These are phyloP conservation scores for Pantala flavescens DNA, from an alignment of 1,140 invertebrate species.

Conservation along the genomic window DNA sequence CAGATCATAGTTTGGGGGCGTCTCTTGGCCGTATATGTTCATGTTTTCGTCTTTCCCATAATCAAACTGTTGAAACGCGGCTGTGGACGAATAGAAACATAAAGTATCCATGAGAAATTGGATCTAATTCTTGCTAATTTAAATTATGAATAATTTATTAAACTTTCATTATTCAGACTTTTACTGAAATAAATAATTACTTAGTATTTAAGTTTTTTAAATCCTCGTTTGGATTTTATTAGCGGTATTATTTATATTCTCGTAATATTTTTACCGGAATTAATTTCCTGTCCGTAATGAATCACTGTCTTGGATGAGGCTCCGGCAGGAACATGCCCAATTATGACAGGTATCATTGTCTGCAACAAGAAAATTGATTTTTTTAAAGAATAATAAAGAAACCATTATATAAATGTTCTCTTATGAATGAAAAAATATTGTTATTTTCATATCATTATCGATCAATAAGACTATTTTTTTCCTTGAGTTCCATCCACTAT, in stretches of 20 bases:
- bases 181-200: no score
- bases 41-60: constrained; percentile 40
- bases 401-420: no score
- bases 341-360: constrained; percentile 52
- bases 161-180: no score
- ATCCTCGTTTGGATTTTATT: no score
- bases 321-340: constrained; percentile 65
- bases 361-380: constrained; percentile 26
- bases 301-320: constrained; percentile 65
- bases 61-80: constrained; percentile 42
- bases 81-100: constrained; percentile 16
- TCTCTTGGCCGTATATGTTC: constrained; percentile 38
- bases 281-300: constrained; percentile 52
- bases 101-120: neutral
- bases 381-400: neutral
- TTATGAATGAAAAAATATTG: no score
- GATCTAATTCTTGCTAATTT: no score
- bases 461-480: no score
- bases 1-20: constrained; percentile 47
- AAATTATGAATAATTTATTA: no score
- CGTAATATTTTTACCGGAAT: constrained; percentile 6
- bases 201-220: no score
- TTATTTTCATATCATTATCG: no score
- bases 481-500: no score
- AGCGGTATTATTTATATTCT: no score